Percentiles rank a stretch among this genome's conserved stretches.
Evolutionary conservation across 2,113 vertebrate genomes (phyloP).

Genomic region (Clarias macrocephalus): DNA sequence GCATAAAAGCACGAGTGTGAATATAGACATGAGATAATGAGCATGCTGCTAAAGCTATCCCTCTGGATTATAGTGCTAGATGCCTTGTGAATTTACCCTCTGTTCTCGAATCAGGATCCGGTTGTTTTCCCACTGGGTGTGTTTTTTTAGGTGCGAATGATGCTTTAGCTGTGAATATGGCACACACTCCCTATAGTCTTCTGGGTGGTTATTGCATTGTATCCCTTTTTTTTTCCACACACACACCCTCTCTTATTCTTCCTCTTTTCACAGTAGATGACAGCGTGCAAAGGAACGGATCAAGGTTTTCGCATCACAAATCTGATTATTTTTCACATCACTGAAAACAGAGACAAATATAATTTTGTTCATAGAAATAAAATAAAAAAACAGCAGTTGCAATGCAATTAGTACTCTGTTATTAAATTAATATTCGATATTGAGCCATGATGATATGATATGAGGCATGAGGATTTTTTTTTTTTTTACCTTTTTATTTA

Average conservation of each 20-base stretch:
- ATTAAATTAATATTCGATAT: no score
- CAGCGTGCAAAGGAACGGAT: no score
- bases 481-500: no score
- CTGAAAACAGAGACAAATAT: no score
- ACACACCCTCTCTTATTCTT: neutral
- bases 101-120: slow-evolving; percentile 16
- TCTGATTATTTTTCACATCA: no score
- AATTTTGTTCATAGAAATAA: no score
- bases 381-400: no score
- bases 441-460: no score
- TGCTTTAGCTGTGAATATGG: slow-evolving; percentile 20
- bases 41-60: slow-evolving; percentile 21
- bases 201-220: neutral
- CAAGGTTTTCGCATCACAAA: no score
- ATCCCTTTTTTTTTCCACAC: neutral
- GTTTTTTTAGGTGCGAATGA: slow-evolving; percentile 25
- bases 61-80: slow-evolving; percentile 29
- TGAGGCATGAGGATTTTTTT: no score
- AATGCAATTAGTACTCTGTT: no score
- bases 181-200: neutral
- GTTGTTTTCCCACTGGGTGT: slow-evolving; percentile 15
- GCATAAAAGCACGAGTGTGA: slow-evolving; percentile 3
- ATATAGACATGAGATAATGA: slow-evolving; percentile 47
- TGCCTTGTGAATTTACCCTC: slow-evolving; percentile 17
- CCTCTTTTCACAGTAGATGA: neutral